Base-by-base conservation (phyloP, 2,113 vertebrate genomes). In the Glaucomys volans region DNA sequence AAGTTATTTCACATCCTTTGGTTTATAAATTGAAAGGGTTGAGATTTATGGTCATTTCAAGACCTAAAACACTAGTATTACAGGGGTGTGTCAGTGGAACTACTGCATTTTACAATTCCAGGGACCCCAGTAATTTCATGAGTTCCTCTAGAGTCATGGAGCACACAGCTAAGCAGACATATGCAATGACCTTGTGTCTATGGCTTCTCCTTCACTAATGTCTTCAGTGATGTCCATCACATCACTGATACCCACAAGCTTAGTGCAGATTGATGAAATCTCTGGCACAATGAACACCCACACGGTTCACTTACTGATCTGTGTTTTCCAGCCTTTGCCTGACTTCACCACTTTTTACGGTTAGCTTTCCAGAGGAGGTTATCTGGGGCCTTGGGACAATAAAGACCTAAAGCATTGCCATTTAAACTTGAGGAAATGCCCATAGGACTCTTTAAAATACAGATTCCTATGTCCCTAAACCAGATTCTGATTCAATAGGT, bases 1-100 rank as follows among this genome's bases (percentile, higher is more conserved):
- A 93, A 88, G 52, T 81, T 88, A 93, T 66, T 95, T 97, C 40
- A 37, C 14, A 81, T 87, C 37, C 57, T 96, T 92, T 94, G 14
- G 76, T 87, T 50, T 94, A 14, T 66, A 87, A 54, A 8, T 47
- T 47, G 76, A 80, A 96, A 44, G 50, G 11, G 44, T 44, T 72
- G 37, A 82, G 64, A 75, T 76, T 87, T 81, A 37, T 67, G 28
- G 37, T 76, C 26, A 13, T 90, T 90, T 50, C 16, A 47, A 57
- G 71, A 71, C 35, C 35, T 50, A 50, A 94, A 92, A 90, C 90
- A 37, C 24, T 92, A 75, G 90, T 32, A 79, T 92, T 9, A 92
- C 54, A 47, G 40, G 7, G 8, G n/a, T 47, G 3, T 18, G 54
- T 42, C 52, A 83, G 62, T 20, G 67, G 54, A n/a, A 66, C 18